Base-by-base conservation (phyloP, 2,113 vertebrate genomes). In the Alligator mississippiensis region DNA sequence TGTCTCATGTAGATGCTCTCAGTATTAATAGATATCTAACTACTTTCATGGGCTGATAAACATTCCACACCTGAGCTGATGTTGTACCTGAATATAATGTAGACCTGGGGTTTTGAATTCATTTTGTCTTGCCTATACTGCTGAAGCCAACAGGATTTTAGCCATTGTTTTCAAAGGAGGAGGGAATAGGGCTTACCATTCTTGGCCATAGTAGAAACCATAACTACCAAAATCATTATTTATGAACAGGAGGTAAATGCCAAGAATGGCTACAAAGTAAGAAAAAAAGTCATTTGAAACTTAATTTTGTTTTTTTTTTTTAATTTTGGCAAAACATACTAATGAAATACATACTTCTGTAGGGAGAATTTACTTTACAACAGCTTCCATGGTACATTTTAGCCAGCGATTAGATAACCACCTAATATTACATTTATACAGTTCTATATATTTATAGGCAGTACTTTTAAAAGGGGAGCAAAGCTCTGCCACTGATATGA, bases 241-340 rank as follows among this genome's bases (percentile, higher is more conserved):
- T 68, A 30, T 80, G 85, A 75, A 86, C 34, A 89, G 66, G 34
- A 81, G 92, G 95, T 90, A 78, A 94, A 19, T 78, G 93, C 86
- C 87, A 93, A 61, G 84, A 90, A 47, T 72, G 78, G 70, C 83
- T 89, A 77, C 38, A 82, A 85, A 47, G 47, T 1, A 88, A 18
- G 64, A 75, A 84, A 47, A 82, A 14, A 3, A 85, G 59, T 66
- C 61, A 89, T 92, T 80, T 86, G 80, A 95, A 93, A 96, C 89
- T 92, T 83, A 90, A 94, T 95, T 94, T 90, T 24, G 80, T 61
- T 94, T 94, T 70, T 92, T 66, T 92, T 79, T 66, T 92, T 79
- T 94, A 92, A 94, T 89, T 91, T 94, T 92, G 66, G 85, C 91
- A 93, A 92, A 96, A 93, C 70, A 94, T 22, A 88, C 89, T 85